These are phyloP conservation scores for Polydrusus pterygomalis DNA, from an alignment of 2,888 invertebrate genomes.

Conservation along the genomic window DNA sequence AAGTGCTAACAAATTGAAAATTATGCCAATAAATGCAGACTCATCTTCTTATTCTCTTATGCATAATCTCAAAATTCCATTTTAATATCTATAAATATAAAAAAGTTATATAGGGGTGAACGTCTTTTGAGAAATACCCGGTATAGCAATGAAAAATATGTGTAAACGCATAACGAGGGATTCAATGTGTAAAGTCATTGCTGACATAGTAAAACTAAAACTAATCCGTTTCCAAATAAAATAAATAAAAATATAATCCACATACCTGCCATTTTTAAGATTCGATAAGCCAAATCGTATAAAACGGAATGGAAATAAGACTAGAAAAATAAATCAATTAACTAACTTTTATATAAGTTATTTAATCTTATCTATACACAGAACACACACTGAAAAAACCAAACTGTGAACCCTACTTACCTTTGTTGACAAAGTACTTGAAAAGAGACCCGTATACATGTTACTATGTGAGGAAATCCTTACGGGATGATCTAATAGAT, in stretches of 20 bases:
- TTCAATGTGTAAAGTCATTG: neutral
- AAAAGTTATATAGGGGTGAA: too few relatives aligned
- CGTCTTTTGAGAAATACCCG: too few relatives aligned
- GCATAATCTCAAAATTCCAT: too few relatives aligned
- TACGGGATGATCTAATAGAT: conserved; percentile 18
- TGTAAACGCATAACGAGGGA: neutral
- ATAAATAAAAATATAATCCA: conserved; percentile 22
- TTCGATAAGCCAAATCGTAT: conserved; percentile 2
- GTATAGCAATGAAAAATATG: neutral
- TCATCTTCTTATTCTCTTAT: too few relatives aligned
- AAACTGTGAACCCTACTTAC: conserved; percentile 15
- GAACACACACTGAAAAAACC: neutral
- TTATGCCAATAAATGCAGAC: too few relatives aligned
- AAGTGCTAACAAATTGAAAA: too few relatives aligned
- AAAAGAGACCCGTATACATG: conserved; percentile 1
- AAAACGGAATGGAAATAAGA: neutral
- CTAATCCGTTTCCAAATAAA: conserved; percentile 3
- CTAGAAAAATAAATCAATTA: neutral
- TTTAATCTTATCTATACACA: conserved; percentile 17
- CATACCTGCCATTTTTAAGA: conserved; percentile 33
- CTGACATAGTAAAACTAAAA: neutral
- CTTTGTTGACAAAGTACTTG: conserved; percentile 24
- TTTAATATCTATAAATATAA: too few relatives aligned
- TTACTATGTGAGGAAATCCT: conserved; percentile 18
- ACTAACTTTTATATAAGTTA: conserved; percentile 1